Percentiles rank a stretch among this genome's conserved stretches.
These are phyloP conservation scores for Conomelus anceps DNA, from an alignment of 2,888 invertebrate species.

Conservation along the genomic window DNA sequence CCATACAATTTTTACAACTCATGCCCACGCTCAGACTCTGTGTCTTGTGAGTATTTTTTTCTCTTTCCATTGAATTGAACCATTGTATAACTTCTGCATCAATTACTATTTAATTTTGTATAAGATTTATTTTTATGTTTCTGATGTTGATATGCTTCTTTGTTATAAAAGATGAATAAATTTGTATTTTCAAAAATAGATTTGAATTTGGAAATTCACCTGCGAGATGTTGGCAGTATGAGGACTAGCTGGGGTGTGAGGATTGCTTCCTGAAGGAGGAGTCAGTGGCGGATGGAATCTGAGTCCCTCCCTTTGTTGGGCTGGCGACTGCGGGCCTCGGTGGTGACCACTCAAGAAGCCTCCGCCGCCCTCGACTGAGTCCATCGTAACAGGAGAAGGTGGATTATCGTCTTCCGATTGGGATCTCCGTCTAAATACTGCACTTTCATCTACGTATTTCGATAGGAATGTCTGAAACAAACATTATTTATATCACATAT, in stretches of 20 bases:
- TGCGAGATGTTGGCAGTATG: constrained; percentile 52
- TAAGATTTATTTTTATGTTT: too few relatives aligned
- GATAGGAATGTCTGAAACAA: constrained; percentile 69
- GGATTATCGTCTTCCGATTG: constrained; percentile 95
- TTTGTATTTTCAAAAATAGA: not conserved
- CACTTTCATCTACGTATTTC: constrained; percentile 88
- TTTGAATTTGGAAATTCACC: constrained; percentile 32
- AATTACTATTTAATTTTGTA: too few relatives aligned
- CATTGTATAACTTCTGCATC: too few relatives aligned
- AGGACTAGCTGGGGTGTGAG: constrained; percentile 79
- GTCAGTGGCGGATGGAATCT: constrained; percentile 83
- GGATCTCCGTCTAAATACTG: constrained; percentile 69
- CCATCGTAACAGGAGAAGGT: constrained; percentile 83
- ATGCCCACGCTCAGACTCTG: too few relatives aligned
- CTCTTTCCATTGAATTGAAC: too few relatives aligned
- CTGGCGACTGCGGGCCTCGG: constrained; percentile 58
- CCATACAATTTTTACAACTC: too few relatives aligned
- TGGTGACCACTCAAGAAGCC: constrained; percentile 41
- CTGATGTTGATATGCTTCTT: too few relatives aligned
- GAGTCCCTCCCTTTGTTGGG: constrained; percentile 55
- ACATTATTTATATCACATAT: not conserved
- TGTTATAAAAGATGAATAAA: not conserved
- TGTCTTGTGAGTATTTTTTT: too few relatives aligned
- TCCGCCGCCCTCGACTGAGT: constrained; percentile 43
- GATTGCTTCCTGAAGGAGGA: constrained; percentile 70